Evolutionary conservation across 2,888 invertebrate species (phyloP).

Genomic region (Pollenia labialis): DNA sequence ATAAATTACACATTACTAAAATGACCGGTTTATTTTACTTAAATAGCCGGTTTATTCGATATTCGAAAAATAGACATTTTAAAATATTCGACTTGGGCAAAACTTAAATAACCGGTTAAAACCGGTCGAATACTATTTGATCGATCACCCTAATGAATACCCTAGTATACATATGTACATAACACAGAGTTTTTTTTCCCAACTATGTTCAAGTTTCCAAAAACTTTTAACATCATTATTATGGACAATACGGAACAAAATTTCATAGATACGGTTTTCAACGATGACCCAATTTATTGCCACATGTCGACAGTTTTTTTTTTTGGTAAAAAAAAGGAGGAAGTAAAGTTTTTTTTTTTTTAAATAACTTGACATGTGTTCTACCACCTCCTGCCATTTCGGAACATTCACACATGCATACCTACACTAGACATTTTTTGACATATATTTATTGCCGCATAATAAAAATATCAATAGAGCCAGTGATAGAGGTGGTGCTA

Average conservation of each 20-base stretch:
- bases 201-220: too few relatives aligned
- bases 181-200: too few relatives aligned
- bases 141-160: too few relatives aligned
- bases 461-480: conserved; percentile 4
- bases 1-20: too few relatives aligned
- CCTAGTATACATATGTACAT: too few relatives aligned
- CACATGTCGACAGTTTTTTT: conserved; percentile 1
- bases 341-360: neutral
- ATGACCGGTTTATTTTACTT: too few relatives aligned
- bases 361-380: neutral
- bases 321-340: neutral
- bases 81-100: too few relatives aligned
- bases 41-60: too few relatives aligned
- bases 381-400: neutral
- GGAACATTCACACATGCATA: neutral
- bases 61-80: too few relatives aligned
- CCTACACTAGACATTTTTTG: neutral
- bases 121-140: too few relatives aligned
- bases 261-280: neutral
- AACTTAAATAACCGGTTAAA: too few relatives aligned
- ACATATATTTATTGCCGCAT: conserved; percentile 30
- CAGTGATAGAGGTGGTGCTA: neutral
- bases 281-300: conserved; percentile 16
- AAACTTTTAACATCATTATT: too few relatives aligned
- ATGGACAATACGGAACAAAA: neutral